Base-by-base conservation (phyloP, 2,888 invertebrate species). In the Idaea biselata region DNA sequence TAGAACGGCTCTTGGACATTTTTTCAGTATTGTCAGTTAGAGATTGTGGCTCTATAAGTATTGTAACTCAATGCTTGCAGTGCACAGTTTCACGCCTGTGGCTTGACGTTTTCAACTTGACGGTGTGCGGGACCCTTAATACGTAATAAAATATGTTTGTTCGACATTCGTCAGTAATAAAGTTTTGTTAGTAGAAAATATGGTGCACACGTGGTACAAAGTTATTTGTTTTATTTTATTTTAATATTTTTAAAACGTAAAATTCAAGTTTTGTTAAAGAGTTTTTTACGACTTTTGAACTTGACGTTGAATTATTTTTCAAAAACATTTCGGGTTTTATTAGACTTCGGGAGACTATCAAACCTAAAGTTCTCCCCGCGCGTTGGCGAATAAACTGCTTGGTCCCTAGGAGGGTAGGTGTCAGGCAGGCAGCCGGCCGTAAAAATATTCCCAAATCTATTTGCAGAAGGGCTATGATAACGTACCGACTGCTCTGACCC, bases 111-210 rank as follows among this genome's bases (percentile, higher is more conserved):
- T 44, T 44, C 11, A 1, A 11, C 14, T 44, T 44, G 44, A 44
- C 44, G 8, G 44, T 44, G 14, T 44, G 0, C 44, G 8, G 8
- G 44, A 14, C 0, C 44, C 14, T 44, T 44, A 44, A 14, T 44
- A 7, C 6, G 44, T 44, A 44, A 44, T 44, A 44, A 44, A 44
- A 44, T 44, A 44, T 44, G 44, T 44, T 44, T 44, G 44, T 44
- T 44, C 44, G 44, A 44, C 44, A 44, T 44, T 44, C 44, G 44
- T 44, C 44, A 44, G 44, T 44, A 44, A 44, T 44, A 44, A 44
- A 44, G 11, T 44, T 44, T 11, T 44, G 44, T 44, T 44, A 44
- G 44, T 44, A 44, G 44, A 44, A 44, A 44, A 44, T 44, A 14
- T 44, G 44, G 44, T 14, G 11, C 11, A 44, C 44, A 44, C 44